phyloP scores from a whole-genome alignment of 2,113 vertebrate genomes.

The Rostratula benghalensis region DNA sequence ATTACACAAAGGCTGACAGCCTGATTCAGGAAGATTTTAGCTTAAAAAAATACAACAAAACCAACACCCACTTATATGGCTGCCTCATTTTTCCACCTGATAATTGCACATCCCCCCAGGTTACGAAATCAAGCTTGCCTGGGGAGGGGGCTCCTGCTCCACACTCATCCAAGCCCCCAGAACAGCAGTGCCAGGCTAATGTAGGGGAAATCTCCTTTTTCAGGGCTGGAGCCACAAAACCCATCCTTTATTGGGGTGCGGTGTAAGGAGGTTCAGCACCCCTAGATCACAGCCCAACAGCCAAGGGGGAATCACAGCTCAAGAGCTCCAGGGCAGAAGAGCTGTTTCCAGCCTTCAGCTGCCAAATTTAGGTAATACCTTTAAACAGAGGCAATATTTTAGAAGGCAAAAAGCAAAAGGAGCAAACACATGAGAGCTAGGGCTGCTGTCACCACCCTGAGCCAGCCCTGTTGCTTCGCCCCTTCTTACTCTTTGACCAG shows the following conservation, averaged over 20 bases:
- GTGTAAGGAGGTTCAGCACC: background rate
- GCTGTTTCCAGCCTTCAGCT: background rate
- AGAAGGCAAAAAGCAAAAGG: background rate
- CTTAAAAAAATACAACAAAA: background rate
- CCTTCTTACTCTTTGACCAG: background rate
- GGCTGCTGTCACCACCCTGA: background rate
- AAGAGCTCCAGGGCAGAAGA: background rate
- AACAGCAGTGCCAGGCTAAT: background rate
- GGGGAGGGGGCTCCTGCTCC: background rate
- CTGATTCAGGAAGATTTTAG: background rate
- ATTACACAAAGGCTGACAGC: background rate
- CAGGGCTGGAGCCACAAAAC: background rate
- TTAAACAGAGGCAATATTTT: background rate
- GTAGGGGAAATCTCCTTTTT: background rate
- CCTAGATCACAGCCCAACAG: background rate
- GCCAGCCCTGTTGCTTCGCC: background rate
- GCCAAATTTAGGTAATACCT: background rate
- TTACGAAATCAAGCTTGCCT: background rate
- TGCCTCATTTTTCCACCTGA: background rate
- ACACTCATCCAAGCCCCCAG: rapidly evolving
- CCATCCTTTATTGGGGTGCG: background rate
- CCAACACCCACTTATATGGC: background rate
- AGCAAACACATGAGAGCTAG: background rate
- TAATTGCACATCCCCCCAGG: background rate
- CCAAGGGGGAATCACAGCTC: background rate